phyloP scores from a whole-genome alignment of 2,888 invertebrate genomes.

The Calliopum simillimum region DNA sequence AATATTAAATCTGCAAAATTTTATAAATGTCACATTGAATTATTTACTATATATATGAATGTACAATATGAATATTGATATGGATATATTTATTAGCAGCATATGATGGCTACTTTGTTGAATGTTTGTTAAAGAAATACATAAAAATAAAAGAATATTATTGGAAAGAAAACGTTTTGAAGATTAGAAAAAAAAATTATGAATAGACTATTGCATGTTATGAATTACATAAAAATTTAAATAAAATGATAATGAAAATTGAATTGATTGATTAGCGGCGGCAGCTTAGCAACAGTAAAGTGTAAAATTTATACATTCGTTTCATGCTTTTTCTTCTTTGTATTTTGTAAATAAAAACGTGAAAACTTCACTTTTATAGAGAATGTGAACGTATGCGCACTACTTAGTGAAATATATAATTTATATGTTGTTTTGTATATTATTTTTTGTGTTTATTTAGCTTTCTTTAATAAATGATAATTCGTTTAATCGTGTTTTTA shows the following conservation, averaged over 20 bases:
- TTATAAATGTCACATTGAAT: constrained; percentile 16
- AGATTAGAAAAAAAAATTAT: constrained; percentile 18
- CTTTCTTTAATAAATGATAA: no score
- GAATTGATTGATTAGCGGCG: no score
- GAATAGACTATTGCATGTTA: not conserved
- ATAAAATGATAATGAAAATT: not conserved
- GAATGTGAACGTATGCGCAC: constrained; percentile 3
- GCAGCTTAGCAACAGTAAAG: not conserved
- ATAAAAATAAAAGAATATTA: not conserved
- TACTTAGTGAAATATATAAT: constrained; percentile 15
- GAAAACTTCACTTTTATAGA: not conserved
- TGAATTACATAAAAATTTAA: constrained; percentile 1
- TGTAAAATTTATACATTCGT: constrained; percentile 7
- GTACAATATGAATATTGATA: constrained; percentile 1
- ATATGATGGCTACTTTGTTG: constrained; percentile 17
- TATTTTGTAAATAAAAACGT: constrained; percentile 14
- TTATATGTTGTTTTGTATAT: not conserved
- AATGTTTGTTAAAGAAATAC: constrained; percentile 26
- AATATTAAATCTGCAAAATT: constrained; percentile 10
- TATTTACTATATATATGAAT: constrained; percentile 11
- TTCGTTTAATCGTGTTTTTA: not conserved
- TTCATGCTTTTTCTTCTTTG: constrained; percentile 11
- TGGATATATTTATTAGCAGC: not conserved
- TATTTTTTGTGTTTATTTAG: no score
- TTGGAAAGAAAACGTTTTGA: constrained; percentile 11